Conservation (phyloP, 2,888 invertebrate genomes). For the Dusona sp. region DNA sequence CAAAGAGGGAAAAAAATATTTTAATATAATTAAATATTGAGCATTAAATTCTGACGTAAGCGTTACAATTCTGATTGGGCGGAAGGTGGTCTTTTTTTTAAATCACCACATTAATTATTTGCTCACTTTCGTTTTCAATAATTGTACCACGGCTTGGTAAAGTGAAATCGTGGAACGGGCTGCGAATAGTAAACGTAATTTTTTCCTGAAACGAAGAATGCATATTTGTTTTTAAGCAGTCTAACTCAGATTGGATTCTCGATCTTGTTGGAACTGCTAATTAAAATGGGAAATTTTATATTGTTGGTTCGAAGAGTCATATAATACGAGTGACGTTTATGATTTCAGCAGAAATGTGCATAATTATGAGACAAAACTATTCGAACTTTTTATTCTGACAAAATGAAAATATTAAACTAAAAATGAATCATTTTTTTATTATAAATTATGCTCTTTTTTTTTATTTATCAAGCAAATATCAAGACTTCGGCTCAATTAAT, state of each 20-base stretch:
- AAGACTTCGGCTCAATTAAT: too few species aligned
- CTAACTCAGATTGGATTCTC: background rate
- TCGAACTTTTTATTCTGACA: conserved; percentile 5
- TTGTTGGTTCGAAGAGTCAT: background rate
- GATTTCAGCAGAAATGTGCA: background rate
- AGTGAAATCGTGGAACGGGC: conserved; percentile 84
- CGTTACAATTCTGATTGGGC: background rate
- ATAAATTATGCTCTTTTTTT: too few species aligned
- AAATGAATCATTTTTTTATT: too few species aligned
- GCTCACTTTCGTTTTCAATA: conserved; percentile 83
- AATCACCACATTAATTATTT: conserved; percentile 73
- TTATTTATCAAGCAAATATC: too few species aligned
- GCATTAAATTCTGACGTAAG: background rate
- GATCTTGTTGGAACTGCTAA: background rate
- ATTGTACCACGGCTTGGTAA: conserved; percentile 84
- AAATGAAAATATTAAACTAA: background rate
- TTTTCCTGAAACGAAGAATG: conserved; percentile 81
- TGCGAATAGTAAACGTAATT: conserved; percentile 84
- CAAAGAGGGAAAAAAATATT: background rate
- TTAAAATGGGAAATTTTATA: background rate
- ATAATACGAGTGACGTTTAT: background rate
- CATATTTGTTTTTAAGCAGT: conserved; percentile 53
- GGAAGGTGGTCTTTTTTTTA: conserved; percentile 36
- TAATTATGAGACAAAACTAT: conserved; percentile 13
- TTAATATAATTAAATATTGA: background rate